Evolutionary conservation across 2,797 vertebrate genomes (phyloP), one percentile per base, ranked within the genome.

Genomic region (Enteromius paludinosus): DNA sequence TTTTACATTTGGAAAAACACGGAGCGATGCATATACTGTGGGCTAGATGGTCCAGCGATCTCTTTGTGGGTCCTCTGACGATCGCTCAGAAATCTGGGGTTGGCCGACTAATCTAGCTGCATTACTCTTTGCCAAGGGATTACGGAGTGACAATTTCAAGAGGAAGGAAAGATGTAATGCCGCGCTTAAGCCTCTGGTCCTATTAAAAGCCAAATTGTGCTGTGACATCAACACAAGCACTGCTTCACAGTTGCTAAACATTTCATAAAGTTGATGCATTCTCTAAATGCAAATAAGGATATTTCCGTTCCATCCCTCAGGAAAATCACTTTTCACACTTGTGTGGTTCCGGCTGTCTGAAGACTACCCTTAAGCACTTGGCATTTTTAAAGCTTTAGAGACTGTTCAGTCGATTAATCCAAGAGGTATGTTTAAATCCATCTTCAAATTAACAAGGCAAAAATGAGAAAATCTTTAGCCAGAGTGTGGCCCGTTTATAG

Each of bases 61-160:
- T 61, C 59, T 41, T 62, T 61, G 72, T 83, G 14, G 66, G 61
- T 66, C 30, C 56, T 78, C 43, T 38, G 78, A 79, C 15, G 81
- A 84, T 85, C 82, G 61, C 14, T 20, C 15, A 2, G 79, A 76
- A 83, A 88, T 89, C 89, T 68, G 87, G 84, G 79, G 76, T 61
- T 84, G 83, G 83, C 71, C 87, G 85, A 88, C 71, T 89, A 87
- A 88, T 93, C 89, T 86, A 75, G 87, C 86, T 80, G 85, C 76
- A 64, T 85, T 83, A 79, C 78, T 83, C 84, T 72, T 81, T 86
- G 87, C 85, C 86, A 95, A 94, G 90, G 88, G 92, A 96, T 96
- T 94, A 95, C 89, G 85, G 92, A 92, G 89, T 89, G 94, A 94
- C 90, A 92, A 92, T 92, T 91, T 86, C 87, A 90, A 89, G 90